Percentiles rank a stretch among this genome's conserved stretches.
Evolutionary conservation across 2,797 vertebrate genomes (phyloP).

Genomic region (Pangasius krempfi): DNA sequence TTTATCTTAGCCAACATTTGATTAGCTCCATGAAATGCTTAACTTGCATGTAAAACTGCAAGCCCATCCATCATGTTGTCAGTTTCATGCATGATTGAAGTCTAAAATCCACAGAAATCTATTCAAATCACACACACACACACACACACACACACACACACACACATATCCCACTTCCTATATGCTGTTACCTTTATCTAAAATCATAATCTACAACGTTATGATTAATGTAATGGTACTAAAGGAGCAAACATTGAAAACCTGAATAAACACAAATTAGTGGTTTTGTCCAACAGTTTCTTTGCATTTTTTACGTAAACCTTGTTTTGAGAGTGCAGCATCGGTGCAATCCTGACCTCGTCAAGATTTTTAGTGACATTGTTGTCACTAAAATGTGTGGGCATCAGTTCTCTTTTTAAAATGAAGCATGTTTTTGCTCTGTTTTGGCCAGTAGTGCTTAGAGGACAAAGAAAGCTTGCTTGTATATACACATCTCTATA

Average conservation of each 20-base stretch:
- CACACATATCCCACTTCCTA: neutral
- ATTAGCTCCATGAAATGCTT: conserved; percentile 19
- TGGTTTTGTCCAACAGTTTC: neutral
- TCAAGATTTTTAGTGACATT: neutral
- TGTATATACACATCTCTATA: neutral
- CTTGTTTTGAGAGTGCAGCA: neutral
- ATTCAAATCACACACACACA: neutral
- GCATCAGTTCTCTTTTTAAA: neutral
- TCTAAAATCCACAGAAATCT: neutral
- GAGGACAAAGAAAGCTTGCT: neutral
- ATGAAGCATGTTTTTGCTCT: neutral
- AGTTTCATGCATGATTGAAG: conserved; percentile 8
- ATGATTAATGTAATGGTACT: neutral
- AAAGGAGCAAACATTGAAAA: neutral
- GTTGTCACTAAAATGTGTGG: neutral
- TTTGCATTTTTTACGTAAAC: neutral
- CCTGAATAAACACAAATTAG: conserved; percentile 3
- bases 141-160: conserved; percentile 5
- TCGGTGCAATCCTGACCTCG: neutral
- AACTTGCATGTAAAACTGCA: conserved; percentile 9
- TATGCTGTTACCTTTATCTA: neutral
- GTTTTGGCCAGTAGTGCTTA: neutral
- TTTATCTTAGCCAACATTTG: conserved; percentile 7
- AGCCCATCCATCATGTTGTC: conserved; percentile 23
- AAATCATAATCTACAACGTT: neutral